phyloP scores from a whole-genome alignment of 2,113 vertebrate genomes.

The Bos indicus region DNA sequence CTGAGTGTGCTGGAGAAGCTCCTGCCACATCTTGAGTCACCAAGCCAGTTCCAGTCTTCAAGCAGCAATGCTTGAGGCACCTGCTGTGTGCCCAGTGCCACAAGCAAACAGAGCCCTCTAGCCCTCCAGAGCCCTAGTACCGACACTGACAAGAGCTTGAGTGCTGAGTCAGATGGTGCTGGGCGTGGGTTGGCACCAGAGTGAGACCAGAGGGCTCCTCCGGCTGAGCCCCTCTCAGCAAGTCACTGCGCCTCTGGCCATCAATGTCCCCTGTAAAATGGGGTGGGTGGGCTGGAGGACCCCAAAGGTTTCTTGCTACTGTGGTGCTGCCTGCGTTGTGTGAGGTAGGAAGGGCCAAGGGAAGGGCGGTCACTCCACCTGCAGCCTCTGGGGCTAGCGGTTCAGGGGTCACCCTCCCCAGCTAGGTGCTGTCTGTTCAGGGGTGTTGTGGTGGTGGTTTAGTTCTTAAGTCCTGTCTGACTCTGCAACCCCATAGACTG shows the following conservation, averaged over 20 bases:
- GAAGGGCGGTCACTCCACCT: background rate
- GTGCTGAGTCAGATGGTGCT: background rate
- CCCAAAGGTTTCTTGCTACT: background rate
- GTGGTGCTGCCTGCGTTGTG: background rate
- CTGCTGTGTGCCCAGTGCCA: background rate
- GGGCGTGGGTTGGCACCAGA: fast-evolving
- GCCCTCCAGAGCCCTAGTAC: background rate
- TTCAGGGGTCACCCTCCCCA: background rate
- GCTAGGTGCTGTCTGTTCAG: background rate
- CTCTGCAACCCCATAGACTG: background rate
- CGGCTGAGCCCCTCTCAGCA: background rate
- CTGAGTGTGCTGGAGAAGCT: background rate
- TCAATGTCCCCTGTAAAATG: background rate
- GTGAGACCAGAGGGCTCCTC: background rate
- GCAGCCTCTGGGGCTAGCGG: background rate
- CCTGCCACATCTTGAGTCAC: background rate
- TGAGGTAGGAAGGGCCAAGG: background rate
- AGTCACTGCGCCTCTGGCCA: background rate
- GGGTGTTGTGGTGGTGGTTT: background rate
- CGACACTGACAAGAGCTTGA: background rate
- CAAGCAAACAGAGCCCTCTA: background rate
- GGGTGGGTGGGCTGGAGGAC: background rate
- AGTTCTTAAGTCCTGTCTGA: background rate
- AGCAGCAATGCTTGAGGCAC: background rate
- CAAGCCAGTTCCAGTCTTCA: background rate